phyloP scores from a whole-genome alignment of 2,797 vertebrate species.

The Amblyraja radiata region DNA sequence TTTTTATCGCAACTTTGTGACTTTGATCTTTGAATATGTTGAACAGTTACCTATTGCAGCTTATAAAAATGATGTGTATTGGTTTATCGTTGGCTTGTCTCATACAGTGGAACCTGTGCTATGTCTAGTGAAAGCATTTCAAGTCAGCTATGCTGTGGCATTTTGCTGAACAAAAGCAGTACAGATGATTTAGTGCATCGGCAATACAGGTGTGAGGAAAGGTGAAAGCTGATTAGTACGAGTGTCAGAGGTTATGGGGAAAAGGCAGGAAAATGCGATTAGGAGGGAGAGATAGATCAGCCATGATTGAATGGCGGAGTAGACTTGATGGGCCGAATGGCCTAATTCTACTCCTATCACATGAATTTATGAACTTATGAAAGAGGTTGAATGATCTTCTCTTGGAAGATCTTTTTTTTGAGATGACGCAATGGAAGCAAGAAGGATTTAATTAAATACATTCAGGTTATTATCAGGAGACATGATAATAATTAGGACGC shows the following conservation, averaged over 20 bases:
- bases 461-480: not conserved
- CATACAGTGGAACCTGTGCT: not conserved
- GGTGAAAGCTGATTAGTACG: not conserved
- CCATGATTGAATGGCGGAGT: no score
- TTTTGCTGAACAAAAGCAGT: not conserved
- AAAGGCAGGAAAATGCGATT: no score
- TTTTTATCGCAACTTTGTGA: not conserved
- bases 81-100: not conserved
- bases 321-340: no score
- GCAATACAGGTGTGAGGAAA: not conserved
- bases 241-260: no score
- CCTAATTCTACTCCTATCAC: no score
- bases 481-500: not conserved
- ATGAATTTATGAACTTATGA: not conserved
- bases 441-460: not conserved
- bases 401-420: not conserved
- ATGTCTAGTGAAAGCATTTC: not conserved
- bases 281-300: no score
- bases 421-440: not conserved
- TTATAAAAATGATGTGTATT: not conserved
- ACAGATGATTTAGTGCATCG: not conserved
- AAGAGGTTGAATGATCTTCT: not conserved
- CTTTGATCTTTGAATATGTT: not conserved
- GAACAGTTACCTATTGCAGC: not conserved
- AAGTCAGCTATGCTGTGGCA: constrained; percentile 12